Base-by-base conservation (phyloP, 2,113 vertebrate species). In the Catharus minimus region DNA sequence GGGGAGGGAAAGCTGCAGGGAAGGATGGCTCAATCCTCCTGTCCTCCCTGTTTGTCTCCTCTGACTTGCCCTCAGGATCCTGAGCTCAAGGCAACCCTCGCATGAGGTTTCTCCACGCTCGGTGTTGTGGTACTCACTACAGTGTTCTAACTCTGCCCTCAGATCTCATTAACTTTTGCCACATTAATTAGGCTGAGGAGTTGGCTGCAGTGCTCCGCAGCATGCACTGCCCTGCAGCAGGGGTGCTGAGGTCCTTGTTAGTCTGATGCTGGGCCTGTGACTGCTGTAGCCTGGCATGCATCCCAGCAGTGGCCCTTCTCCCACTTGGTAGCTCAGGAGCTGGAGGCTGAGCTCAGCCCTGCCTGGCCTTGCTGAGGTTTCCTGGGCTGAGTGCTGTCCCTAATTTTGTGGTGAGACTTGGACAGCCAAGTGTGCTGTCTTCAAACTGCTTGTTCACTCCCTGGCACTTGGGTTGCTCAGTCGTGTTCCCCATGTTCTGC, bases 31-130 rank as follows among this genome's bases (percentile, higher is more conserved):
- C 36, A 66, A 17, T 82, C 60, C 33, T 84, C 90, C 62, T 49
- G 81, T 82, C 62, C 33, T 86, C 77, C 89, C 77, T 82, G 83
- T 89, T 93, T 78, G 58, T 89, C 84, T 89, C 27, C 69, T 84
- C 81, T 79, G 77, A 65, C 14, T 84, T 53, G 71, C 46, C 74
- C 26, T 89, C 55, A 57, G 74, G 81, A 30, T 33, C 38, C 38
- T 46, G 49, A 92, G 68, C 68, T 83, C 2, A 7, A 75, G 86
- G 81, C 81, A 92, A 7, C 18, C 22, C 86, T 38, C 50, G 41
- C 1, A 0, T 33, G 81, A 62, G 60, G 64, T 32, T 89, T 81
- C 58, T 84, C 80, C 61, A 10, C 0, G 0, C n/a, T 76, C 0
- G 0, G 20, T 86, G 38, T 36, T 78, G 19, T 60, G 16, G 22